A percentile compares a stretch with the other conserved stretches of the same genome.
These are phyloP conservation scores for Drosophila mettleri DNA, from an alignment of 2,888 invertebrate species.

Conservation along the genomic window DNA sequence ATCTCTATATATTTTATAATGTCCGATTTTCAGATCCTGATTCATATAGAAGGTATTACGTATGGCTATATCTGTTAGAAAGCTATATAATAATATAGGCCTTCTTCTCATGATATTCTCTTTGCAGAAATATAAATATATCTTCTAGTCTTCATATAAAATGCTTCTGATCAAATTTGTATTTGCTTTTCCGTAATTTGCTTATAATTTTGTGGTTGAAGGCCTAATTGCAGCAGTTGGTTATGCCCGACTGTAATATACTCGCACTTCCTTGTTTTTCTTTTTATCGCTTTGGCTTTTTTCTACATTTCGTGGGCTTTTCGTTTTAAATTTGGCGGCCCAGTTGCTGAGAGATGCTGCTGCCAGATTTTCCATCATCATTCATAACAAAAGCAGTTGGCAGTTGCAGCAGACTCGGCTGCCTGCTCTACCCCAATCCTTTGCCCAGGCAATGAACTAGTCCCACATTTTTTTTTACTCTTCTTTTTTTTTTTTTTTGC, in stretches of 20 bases:
- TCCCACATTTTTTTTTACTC: constrained; percentile 18
- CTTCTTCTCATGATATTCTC: too few relatives aligned
- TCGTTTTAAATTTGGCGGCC: constrained; percentile 64
- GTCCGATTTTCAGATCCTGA: too few relatives aligned
- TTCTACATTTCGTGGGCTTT: constrained; percentile 36
- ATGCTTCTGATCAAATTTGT: too few relatives aligned
- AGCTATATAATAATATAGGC: too few relatives aligned
- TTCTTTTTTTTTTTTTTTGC: constrained; percentile 41
- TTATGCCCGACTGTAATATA: neutral
- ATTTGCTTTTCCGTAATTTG: too few relatives aligned
- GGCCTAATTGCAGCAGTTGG: too few relatives aligned
- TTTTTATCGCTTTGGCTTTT: constrained; percentile 5
- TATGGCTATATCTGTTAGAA: too few relatives aligned
- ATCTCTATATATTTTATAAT: too few relatives aligned
- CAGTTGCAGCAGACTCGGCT: constrained; percentile 69
- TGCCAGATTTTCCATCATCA: constrained; percentile 79
- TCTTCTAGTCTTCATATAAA: too few relatives aligned
- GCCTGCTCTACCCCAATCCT: constrained; percentile 6
- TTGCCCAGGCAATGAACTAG: constrained; percentile 46
- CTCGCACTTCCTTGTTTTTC: neutral
- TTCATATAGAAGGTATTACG: too few relatives aligned
- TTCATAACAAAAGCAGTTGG: constrained; percentile 81
- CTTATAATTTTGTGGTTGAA: too few relatives aligned
- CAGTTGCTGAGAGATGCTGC: constrained; percentile 68
- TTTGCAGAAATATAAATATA: too few relatives aligned